A percentile compares a stretch with the other conserved stretches of the same genome.
Conservation (phyloP, 1,140 invertebrate genomes). For the Nasonia vitripennis region DNA sequence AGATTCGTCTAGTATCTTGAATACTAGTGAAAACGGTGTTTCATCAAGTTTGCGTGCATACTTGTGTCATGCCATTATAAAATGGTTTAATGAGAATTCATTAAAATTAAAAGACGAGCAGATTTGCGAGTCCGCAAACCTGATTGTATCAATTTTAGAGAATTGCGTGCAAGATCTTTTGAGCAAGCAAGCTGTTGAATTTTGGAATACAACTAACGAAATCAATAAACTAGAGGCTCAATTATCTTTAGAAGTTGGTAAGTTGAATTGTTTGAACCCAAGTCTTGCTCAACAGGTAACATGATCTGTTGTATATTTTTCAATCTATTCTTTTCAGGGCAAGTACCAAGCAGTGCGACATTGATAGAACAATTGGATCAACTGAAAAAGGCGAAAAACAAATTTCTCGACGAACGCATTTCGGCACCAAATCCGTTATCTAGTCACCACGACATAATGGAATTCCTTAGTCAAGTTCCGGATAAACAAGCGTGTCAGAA, state of each 20-base stretch:
- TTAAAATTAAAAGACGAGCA: conserved; percentile 33
- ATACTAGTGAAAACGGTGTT: conserved; percentile 50
- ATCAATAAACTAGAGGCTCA: conserved; percentile 61
- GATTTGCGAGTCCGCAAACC: conserved; percentile 50
- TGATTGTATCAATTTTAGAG: conserved; percentile 54
- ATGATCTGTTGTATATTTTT: not conserved
- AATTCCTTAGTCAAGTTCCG: conserved; percentile 60
- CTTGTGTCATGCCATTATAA: conserved; percentile 64
- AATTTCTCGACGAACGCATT: conserved; percentile 61
- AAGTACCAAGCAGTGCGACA: conserved; percentile 15
- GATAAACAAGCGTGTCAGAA: conserved; percentile 49
- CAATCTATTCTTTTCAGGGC: not conserved
- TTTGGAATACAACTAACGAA: conserved; percentile 58
- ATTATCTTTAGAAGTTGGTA: conserved; percentile 60
- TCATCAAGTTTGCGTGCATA: conserved; percentile 66
- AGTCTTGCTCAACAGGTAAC: conserved; percentile 18
- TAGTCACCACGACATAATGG: conserved; percentile 58
- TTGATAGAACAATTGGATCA: conserved; percentile 59
- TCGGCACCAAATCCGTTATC: conserved; percentile 64
- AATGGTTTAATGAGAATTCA: conserved; percentile 58
- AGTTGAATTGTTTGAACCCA: conserved; percentile 34
- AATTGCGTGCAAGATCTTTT: conserved; percentile 62
- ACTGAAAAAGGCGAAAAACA: conserved; percentile 59
- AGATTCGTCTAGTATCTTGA: conserved; percentile 58
- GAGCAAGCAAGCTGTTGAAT: conserved; percentile 58